Conservation (phyloP, 2,888 invertebrate species). For the Podabrus alpinus region DNA sequence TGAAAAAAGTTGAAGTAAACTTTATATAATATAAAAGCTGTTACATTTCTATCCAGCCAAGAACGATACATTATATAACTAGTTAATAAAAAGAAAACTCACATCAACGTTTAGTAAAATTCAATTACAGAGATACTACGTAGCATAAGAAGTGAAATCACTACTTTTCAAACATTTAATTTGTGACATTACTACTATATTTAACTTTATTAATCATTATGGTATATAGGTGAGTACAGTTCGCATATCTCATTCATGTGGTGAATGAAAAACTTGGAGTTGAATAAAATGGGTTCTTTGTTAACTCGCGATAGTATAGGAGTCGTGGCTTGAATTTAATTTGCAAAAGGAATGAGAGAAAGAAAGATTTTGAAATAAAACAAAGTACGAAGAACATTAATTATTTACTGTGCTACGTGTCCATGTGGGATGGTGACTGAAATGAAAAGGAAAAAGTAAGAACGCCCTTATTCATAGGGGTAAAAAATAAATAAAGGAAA, state of each 20-base stretch:
- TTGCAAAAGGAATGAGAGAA: neutral
- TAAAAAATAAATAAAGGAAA: neutral
- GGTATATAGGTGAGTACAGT: neutral
- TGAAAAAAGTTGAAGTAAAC: too few species aligned
- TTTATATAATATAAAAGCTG: too few species aligned
- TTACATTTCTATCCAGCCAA: too few species aligned
- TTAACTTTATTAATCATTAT: neutral
- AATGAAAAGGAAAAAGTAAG: neutral
- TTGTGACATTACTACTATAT: neutral
- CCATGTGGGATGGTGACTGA: neutral
- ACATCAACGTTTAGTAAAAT: neutral
- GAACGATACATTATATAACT: too few species aligned
- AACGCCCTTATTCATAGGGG: too few species aligned
- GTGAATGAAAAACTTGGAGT: neutral
- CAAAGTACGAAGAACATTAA: neutral
- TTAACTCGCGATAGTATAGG: neutral
- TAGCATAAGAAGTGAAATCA: neutral
- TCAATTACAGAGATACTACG: neutral
- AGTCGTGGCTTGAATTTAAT: neutral
- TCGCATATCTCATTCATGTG: neutral
- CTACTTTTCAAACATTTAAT: neutral
- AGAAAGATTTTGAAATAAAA: neutral
- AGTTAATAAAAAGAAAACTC: too few species aligned
- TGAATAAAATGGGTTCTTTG: neutral
- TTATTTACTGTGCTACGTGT: neutral